phyloP scores from a whole-genome alignment of 2,888 invertebrate species.

The Himalopsyche tibetana region DNA sequence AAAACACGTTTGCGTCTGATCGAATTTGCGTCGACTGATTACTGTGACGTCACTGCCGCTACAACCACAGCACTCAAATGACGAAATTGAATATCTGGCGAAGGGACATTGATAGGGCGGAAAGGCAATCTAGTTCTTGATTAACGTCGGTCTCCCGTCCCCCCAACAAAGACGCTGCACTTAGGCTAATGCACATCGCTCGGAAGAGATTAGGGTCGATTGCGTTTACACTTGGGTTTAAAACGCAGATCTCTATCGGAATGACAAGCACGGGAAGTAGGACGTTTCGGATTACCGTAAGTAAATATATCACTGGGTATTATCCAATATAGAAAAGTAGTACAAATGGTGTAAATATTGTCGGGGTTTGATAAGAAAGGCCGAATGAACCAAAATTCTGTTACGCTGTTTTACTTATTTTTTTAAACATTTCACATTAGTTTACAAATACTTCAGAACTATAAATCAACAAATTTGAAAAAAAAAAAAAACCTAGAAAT shows the following conservation, averaged over 20 bases:
- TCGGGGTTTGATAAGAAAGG: no score
- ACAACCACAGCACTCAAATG: neutral
- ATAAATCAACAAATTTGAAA: no score
- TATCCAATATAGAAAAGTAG: no score
- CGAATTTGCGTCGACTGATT: neutral
- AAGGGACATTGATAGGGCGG: slow-evolving; percentile 23
- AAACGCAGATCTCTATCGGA: neutral
- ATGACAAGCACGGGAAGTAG: neutral
- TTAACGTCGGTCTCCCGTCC: neutral
- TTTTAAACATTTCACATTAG: no score
- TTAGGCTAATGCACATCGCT: slow-evolving; percentile 15
- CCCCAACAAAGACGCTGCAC: slow-evolving; percentile 10
- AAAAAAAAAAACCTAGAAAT: no score
- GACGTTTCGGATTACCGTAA: no score
- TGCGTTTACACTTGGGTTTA: neutral
- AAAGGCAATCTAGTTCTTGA: slow-evolving; percentile 20
- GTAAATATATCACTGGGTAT: no score
- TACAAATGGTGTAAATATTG: no score
- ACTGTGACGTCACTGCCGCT: neutral
- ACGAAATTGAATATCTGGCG: slow-evolving; percentile 18
- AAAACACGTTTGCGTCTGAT: neutral
- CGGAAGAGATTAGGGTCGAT: neutral
- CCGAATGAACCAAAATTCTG: no score
- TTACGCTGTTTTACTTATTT: no score
- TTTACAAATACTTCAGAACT: no score